Evolutionary conservation across 1,140 invertebrate genomes (phyloP), one percentile per base, ranked within the genome.

Genomic region (Atopsyche davidsoni): DNA sequence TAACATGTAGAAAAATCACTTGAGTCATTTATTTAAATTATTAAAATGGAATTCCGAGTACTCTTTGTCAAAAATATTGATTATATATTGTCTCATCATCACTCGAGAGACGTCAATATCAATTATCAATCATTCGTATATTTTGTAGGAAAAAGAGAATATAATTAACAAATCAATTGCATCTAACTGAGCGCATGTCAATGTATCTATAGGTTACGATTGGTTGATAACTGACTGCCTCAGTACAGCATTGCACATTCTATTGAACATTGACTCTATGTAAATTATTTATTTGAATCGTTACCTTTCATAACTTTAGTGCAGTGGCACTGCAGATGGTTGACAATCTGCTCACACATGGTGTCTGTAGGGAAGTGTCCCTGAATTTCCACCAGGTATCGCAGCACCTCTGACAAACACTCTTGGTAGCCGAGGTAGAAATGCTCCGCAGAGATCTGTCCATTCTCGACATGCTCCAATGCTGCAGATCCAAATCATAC

Each of bases 311-410:
- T 63, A 61, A 70, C 58, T 50, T 67, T 80, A 35, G 91, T 87
- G 60, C 85, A 87, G 61, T 92, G 89, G 55, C 87, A 81, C 60
- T 90, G 85, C 36, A 96, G 73, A 64, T 96, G 92, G 21, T 80
- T 79, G 31, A 91, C 76, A 2, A 97, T 69, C 49, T 89, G 82
- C 18, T 85, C 78, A 62, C 89, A 94, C 4, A 94, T 69, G 0
- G 83, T 78, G 61, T 95, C 90, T 1, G 80, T 79, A 0, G 86
- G 80, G 41, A 81, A 83, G 58, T 83, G 80, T 1, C 86, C 88
- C 62, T 92, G 87, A 1, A 83, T 79, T 59, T 96, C 91, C 1
- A 92, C 86, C 13, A 96, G 79, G 66, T 90, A 96, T 57, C 90
- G 79, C 69, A 95, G 84, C 0, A 85, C 82, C 64, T 97, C 92